These are phyloP conservation scores for Atherinosoma microstoma DNA, from an alignment of 2,797 vertebrate genomes.

Conservation along the genomic window DNA sequence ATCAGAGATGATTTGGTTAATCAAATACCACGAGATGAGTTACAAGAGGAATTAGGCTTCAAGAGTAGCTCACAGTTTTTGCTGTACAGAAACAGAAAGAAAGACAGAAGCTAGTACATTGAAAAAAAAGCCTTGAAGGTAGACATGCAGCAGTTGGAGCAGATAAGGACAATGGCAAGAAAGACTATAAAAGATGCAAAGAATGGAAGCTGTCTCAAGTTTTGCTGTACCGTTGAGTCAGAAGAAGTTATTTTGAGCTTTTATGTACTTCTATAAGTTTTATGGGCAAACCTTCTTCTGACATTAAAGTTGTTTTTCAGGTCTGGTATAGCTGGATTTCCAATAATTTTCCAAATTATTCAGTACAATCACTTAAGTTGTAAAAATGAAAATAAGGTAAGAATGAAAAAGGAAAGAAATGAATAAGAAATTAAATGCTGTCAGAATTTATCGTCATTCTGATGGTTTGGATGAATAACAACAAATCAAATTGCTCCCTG, in stretches of 20 bases:
- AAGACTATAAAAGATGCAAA: constrained; percentile 32
- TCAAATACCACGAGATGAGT: neutral
- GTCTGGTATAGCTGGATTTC: constrained; percentile 1
- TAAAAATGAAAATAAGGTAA: neutral
- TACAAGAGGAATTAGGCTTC: neutral
- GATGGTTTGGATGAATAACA: neutral
- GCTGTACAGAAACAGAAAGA: neutral
- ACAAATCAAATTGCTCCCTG: neutral
- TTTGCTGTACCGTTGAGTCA: constrained; percentile 11
- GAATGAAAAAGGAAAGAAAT: neutral
- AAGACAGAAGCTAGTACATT: too few relatives aligned
- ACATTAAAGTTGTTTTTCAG: neutral
- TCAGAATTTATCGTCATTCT: neutral
- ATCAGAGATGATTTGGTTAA: too few relatives aligned
- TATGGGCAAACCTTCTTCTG: neutral
- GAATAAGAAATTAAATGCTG: neutral
- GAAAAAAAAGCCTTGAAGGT: constrained; percentile 6
- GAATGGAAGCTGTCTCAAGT: constrained; percentile 21
- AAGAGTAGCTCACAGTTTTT: constrained; percentile 11
- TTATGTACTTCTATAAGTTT: constrained; percentile 13
- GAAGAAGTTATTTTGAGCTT: constrained; percentile 23
- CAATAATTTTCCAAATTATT: neutral
- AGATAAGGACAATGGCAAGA: constrained; percentile 6
- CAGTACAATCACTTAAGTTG: neutral
- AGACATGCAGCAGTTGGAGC: neutral